Conservation (phyloP, 1,140 invertebrate species). For the Drosophila cardini region DNA sequence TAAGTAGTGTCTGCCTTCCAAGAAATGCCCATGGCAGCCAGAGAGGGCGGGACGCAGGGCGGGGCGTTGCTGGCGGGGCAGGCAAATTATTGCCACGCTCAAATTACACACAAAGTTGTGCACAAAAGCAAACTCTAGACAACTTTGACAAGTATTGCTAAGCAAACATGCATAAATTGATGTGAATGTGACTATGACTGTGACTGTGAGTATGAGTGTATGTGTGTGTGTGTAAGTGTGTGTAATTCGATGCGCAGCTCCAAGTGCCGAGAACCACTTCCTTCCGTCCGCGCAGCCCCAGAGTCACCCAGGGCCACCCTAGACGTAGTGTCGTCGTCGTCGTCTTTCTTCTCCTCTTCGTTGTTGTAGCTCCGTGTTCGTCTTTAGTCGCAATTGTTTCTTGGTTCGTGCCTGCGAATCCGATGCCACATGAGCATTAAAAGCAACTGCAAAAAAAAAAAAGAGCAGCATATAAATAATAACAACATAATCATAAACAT, state of each 20-base stretch:
- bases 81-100: slow-evolving; percentile 59
- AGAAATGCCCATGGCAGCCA: slow-evolving; percentile 48
- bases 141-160: slow-evolving; percentile 81
- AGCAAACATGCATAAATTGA: slow-evolving; percentile 81
- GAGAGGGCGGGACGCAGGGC: not conserved
- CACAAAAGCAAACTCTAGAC: slow-evolving; percentile 63
- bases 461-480: slow-evolving; percentile 33
- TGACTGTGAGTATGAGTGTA: slow-evolving; percentile 24
- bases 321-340: slow-evolving; percentile 70
- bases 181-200: slow-evolving; percentile 29
- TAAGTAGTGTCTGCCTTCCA: slow-evolving; percentile 54
- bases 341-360: not conserved
- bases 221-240: slow-evolving; percentile 25
- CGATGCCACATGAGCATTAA: slow-evolving; percentile 60
- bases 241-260: slow-evolving; percentile 41
- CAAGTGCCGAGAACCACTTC: slow-evolving; percentile 49
- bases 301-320: slow-evolving; percentile 48
- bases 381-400: slow-evolving; percentile 50
- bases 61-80: not conserved
- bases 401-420: slow-evolving; percentile 77
- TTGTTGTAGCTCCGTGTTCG: not conserved
- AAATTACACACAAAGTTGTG: slow-evolving; percentile 77
- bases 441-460: slow-evolving; percentile 42
- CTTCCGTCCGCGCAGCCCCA: slow-evolving; percentile 57
- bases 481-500: slow-evolving; percentile 49